Evolutionary conservation across 2,797 vertebrate species (phyloP).

Genomic region (Eleutherodactylus coqui): DNA sequence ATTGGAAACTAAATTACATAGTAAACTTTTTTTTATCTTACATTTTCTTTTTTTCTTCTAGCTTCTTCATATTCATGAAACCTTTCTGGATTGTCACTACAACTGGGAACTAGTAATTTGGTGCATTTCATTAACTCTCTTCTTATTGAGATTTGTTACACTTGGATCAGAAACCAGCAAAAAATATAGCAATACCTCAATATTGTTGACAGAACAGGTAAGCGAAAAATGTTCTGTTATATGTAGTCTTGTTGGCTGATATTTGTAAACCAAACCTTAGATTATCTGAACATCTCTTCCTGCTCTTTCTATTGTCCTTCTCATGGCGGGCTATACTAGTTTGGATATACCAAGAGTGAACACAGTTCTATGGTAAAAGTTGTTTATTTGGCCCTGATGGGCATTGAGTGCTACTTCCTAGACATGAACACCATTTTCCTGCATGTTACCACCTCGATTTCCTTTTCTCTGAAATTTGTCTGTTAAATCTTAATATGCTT

Average conservation of each 20-base stretch:
- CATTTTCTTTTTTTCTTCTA: conserved; percentile 66
- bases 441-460: not conserved
- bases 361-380: conserved; percentile 19
- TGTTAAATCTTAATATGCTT: not conserved
- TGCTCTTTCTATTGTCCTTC: conserved; percentile 40
- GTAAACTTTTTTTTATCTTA: not conserved
- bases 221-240: conserved; percentile 52
- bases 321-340: conserved; percentile 22
- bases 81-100: conserved; percentile 96
- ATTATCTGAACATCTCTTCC: not conserved
- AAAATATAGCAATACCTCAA: conserved; percentile 99
- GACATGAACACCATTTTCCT: not conserved
- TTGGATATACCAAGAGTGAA: conserved; percentile 19
- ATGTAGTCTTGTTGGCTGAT: not conserved
- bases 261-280: not conserved
- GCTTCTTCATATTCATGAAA: conserved; percentile 93
- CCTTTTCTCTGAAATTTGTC: not conserved
- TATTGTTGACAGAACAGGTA: conserved; percentile 98
- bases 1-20: not conserved
- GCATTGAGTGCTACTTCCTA: conserved; percentile 28
- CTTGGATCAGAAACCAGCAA: conserved; percentile 98
- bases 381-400: conserved; percentile 16
- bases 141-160: conserved; percentile 94
- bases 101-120: conserved; percentile 98
- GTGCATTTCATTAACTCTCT: conserved; percentile 93